A percentile compares a stretch with the other conserved stretches of the same genome.
Conservation (phyloP, 2,113 vertebrate species). For the Nesogale talazaci region DNA sequence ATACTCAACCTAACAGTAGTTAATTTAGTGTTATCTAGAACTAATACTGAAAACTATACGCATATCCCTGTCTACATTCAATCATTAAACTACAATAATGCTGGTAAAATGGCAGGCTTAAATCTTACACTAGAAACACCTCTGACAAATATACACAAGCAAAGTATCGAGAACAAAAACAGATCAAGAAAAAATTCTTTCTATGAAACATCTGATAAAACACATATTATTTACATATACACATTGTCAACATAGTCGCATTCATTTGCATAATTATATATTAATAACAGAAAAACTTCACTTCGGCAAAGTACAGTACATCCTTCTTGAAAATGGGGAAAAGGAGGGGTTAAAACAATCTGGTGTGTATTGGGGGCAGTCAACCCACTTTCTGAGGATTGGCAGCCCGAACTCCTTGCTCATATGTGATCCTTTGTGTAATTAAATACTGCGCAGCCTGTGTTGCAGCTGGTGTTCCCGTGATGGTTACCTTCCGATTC, state of each 20-base stretch:
- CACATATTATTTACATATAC: conserved; percentile 96
- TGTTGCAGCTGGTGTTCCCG: conserved; percentile 93
- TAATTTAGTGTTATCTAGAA: conserved; percentile 94
- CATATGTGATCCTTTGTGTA: conserved; percentile 94
- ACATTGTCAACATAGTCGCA: conserved; percentile 95
- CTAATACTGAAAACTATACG: conserved; percentile 95
- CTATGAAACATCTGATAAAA: conserved; percentile 95
- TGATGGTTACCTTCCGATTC: conserved; percentile 95
- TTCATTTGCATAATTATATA: conserved; percentile 97
- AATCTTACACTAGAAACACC: conserved; percentile 94
- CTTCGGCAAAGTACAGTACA: conserved; percentile 96
- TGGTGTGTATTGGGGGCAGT: conserved; percentile 83
- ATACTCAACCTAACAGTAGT: conserved; percentile 94
- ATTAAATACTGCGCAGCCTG: conserved; percentile 95
- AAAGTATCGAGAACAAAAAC: conserved; percentile 93
- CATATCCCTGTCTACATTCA: conserved; percentile 96
- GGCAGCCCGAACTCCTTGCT: conserved; percentile 94
- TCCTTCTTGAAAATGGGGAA: conserved; percentile 93
- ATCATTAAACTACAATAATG: conserved; percentile 95
- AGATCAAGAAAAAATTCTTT: conserved; percentile 93
- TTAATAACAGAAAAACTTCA: conserved; percentile 95
- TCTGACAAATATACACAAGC: conserved; percentile 94
- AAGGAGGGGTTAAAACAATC: conserved; percentile 91
- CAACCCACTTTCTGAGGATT: conserved; percentile 94
- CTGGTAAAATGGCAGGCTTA: conserved; percentile 96